phyloP scores from a whole-genome alignment of 2,797 vertebrate species.

The Mycteria americana region DNA sequence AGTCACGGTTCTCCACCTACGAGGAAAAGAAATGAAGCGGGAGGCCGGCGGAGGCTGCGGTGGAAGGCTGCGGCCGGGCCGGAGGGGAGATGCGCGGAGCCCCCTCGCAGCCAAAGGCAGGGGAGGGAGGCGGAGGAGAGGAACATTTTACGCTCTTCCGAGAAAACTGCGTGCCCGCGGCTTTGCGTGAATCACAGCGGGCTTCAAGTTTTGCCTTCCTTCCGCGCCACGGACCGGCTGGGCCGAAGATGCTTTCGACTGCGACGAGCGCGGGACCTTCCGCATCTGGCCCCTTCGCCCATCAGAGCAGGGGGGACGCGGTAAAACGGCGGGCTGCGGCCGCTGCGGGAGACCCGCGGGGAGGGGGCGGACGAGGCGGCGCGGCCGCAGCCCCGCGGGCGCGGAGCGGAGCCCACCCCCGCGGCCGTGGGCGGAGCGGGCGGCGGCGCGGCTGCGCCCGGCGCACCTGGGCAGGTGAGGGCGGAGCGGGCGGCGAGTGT shows the following conservation, averaged over 20 bases:
- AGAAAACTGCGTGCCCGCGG: accelerated
- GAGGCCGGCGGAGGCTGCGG: neutral
- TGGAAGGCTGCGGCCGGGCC: neutral
- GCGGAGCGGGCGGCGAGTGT: neutral
- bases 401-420: too few species aligned
- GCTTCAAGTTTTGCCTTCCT: neutral
- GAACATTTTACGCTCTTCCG: neutral
- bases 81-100: neutral
- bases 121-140: neutral
- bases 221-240: too few species aligned
- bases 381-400: neutral
- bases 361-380: too few species aligned
- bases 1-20: constrained; percentile 42
- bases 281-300: too few species aligned
- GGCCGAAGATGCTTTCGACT: neutral
- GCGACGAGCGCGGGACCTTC: neutral
- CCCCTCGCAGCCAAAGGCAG: neutral
- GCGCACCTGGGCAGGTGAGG: neutral
- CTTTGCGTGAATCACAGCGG: neutral
- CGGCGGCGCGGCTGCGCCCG: neutral
- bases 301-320: too few species aligned
- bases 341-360: too few species aligned
- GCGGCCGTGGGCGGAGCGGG: neutral
- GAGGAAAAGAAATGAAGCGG: neutral
- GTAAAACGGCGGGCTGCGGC: too few species aligned